Evolutionary conservation across 2,113 vertebrate species (phyloP), one percentile per base, ranked within the genome.

Genomic region (Malurus alboscapulatus): DNA sequence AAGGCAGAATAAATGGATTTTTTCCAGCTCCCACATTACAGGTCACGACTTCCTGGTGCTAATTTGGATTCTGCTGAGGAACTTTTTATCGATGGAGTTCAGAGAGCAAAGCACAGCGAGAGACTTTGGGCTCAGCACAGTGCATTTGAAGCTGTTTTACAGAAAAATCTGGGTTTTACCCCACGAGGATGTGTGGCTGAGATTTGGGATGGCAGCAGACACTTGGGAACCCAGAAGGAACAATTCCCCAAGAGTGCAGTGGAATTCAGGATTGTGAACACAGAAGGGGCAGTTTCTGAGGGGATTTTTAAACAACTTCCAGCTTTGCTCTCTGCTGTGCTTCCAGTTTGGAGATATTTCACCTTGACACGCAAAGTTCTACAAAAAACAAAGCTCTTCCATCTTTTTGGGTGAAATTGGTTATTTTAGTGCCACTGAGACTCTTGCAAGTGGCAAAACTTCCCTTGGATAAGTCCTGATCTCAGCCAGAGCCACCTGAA

Each of bases 51-150:
- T 19, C 13, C 25, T 45, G 90, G 68, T 45, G 82, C 82, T 77
- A 62, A 91, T 42, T 38, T 69, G 91, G 87, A 82, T 91, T 76
- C 66, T 96, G 84, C 92, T 86, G 87, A 63, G 73, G 77, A 87
- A 36, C 53, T 78, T 48, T 76, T 67, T 36, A 83, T 54, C 0
- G 19, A 34, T 44, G 63, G 7, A 76, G 38, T 16, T 61, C 0
- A 4, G 69, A 71, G 29, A 71, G 67, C 38, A 17, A 34, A 79
- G 81, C 72, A 77, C 72, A 66, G 59, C 4, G 5, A 48, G 79
- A 59, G 68, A 4, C 65, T 58, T 5, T 26, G 25, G 40, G 20
- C 92, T 59, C 34, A 44, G 81, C 51, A 2, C 2, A 26, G 72
- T 14, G 0, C 1, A 7, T 44, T n/a, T 32, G 38, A 59, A 65